Evolutionary conservation across 1,140 invertebrate genomes (phyloP), one percentile per base, ranked within the genome.

Genomic region (Brachionus paranguensis): DNA sequence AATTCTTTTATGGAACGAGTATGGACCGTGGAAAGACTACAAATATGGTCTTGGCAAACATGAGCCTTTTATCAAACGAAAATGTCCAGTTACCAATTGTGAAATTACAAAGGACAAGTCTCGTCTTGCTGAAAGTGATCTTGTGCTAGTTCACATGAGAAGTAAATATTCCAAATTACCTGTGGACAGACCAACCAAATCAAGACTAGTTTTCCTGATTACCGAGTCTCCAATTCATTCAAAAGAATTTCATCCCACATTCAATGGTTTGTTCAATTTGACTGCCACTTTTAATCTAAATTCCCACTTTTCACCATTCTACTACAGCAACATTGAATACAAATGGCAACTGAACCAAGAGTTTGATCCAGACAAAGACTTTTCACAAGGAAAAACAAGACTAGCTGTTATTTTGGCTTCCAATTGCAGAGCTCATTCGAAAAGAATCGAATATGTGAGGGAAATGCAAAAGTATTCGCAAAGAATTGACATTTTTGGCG

Each of bases 401-500:
- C 43, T 81, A 7, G 78, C 64, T 33, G 78, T 37, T 10, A 64
- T 47, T 47, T 14, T 81, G n/a, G 43, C 43, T 12, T 43, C 20
- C 11, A 60, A 81, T 81, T 81, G 78, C 41, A 41, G 17, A 17
- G 53, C 50, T 43, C 33, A 43, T 64, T 64, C 50, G 12, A 81
- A 81, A 60, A 43, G 78, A 64, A 45, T 68, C 5, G 64, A 68
- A 47, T 76, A 76, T 76, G 53, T 81, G 11, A 60, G 20, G 55
- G 37, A 81, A 68, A 64, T 81, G 53, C 78, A 64, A 43, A 81
- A 81, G 24, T 43, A 60, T 37, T 64, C 37, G 12, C 10, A 41
- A 27, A 17, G 14, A 55, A 85, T 87, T 7, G 86, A 87, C 45
- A 60, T 86, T n/a, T 86, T 68, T 81, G 87, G 86, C 2, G 24